Evolutionary conservation across 1,140 invertebrate species (phyloP).

Genomic region (Leptoteleia sp.): DNA sequence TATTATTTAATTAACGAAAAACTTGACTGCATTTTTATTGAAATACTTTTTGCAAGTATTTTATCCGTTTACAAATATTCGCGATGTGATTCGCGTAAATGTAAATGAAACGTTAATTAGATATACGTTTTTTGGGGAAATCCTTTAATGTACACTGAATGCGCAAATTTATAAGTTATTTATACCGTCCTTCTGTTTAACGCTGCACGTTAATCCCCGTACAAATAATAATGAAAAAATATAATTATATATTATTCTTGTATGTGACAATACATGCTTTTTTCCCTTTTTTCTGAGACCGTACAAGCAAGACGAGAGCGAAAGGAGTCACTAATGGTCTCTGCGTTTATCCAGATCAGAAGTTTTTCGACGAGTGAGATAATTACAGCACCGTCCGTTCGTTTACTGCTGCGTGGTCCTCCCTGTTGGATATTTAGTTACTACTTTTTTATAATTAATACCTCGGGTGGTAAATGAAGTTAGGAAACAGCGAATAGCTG

Average conservation of each 20-base stretch:
- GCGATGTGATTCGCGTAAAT: too few species aligned
- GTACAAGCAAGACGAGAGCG: slow-evolving; percentile 60
- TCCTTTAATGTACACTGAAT: slow-evolving; percentile 32
- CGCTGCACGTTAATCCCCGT: slow-evolving; percentile 11
- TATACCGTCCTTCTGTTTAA: slow-evolving; percentile 27
- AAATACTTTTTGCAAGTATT: too few species aligned
- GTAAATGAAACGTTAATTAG: slow-evolving; percentile 37
- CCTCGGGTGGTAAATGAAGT: slow-evolving; percentile 77
- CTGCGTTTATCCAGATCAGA: slow-evolving; percentile 76
- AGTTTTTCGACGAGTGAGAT: slow-evolving; percentile 78
- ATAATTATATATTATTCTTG: slow-evolving; percentile 43
- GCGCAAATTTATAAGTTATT: slow-evolving; percentile 41
- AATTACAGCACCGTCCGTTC: slow-evolving; percentile 74
- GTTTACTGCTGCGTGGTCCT: slow-evolving; percentile 65
- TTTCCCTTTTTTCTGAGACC: slow-evolving; percentile 24
- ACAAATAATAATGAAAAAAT: slow-evolving; percentile 26
- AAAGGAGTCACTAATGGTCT: slow-evolving; percentile 73
- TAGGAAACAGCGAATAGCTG: slow-evolving; percentile 60
- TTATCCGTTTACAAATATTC: too few species aligned
- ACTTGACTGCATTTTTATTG: too few species aligned
- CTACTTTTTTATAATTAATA: slow-evolving; percentile 81
- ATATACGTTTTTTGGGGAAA: slow-evolving; percentile 19
- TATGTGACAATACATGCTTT: slow-evolving; percentile 21
- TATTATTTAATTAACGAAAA: too few species aligned
- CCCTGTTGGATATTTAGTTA: slow-evolving; percentile 76